Base-by-base conservation (phyloP, 2,797 vertebrate species). In the Acanthis flammea region DNA sequence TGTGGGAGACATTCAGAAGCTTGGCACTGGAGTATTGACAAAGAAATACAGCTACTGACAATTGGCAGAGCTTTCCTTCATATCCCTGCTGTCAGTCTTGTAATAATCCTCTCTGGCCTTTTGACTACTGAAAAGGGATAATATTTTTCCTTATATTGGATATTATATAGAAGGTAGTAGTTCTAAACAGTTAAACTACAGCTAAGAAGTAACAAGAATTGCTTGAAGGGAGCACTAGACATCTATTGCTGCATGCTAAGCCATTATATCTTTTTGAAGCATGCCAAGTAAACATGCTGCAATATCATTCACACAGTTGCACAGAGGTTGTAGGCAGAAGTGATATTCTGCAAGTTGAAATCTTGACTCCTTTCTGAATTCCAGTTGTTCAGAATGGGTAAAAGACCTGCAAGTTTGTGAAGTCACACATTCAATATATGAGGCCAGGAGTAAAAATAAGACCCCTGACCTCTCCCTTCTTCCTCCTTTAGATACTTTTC, bases 401-500 rank as follows among this genome's bases (percentile, higher is more conserved):
- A 86, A 92, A 95, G 15, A 28, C n/a, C 53, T 45, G 35, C 33
- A 81, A 93, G 53, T 82, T 60, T 70, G 62, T 67, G 51, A 93
- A 93, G 58, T 86, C 70, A 83, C 22, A 27, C 14, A 30, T 77
- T 50, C 74, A 70, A 44, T 91, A 94, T 30, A 6, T 82, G 47
- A 94, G 44, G 39, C 62, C 60, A 92, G 83, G 57, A 80, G 39
- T 88, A 50, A 87, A 83, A 95, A 76, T 41, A 87, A 66, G 42
- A 94, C 61, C 31, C 86, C 73, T 93, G 72, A 94, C 92, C 81
- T 94, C 72, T 65, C 50, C 73, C 54, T 91, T 90, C 39, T 87
- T 89, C 39, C 31, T 53, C 81, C 54, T 94, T 89, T 92, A 81
- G 92, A 85, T 71, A 70, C 28, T 84, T 93, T 94, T 88, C 94